These are phyloP conservation scores for Pipa parva DNA, from an alignment of 2,113 vertebrate genomes.

Conservation along the genomic window DNA sequence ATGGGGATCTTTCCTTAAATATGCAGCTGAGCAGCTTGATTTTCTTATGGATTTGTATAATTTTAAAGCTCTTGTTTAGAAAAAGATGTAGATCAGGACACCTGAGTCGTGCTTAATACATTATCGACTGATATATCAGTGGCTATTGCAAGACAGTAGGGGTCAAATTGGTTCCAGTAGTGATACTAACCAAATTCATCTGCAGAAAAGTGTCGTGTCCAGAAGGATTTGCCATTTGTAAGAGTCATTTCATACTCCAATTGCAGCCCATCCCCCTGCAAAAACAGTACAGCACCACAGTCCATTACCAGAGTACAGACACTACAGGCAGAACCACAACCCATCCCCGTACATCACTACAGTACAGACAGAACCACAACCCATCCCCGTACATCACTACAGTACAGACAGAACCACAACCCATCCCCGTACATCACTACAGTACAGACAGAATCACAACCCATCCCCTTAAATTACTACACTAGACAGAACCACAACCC, in stretches of 20 bases:
- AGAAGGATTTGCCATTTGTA: conserved; percentile 87
- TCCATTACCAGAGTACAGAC: no score
- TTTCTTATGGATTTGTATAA: no score
- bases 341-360: neutral
- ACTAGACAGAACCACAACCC: conserved; percentile 44
- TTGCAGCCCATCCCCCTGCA: conserved; percentile 79
- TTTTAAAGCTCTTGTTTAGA: no score
- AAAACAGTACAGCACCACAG: neutral
- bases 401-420: conserved; percentile 36
- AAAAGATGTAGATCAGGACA: no score
- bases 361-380: conserved; percentile 37
- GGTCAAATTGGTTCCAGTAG: no score
- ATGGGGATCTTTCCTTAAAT: no score
- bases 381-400: conserved; percentile 53
- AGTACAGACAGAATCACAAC: neutral
- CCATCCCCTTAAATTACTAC: neutral
- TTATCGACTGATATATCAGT: no score
- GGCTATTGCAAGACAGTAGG: no score
- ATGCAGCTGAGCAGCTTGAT: no score
- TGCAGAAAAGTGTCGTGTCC: conserved; percentile 87
- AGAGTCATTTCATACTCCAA: conserved; percentile 89
- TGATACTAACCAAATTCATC: conserved; percentile 80
- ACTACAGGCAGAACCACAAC: neutral
- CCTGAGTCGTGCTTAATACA: no score
- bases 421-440: neutral